These are phyloP conservation scores for Epinephelus fuscoguttatus DNA, from an alignment of 2,113 vertebrate genomes.

Conservation along the genomic window DNA sequence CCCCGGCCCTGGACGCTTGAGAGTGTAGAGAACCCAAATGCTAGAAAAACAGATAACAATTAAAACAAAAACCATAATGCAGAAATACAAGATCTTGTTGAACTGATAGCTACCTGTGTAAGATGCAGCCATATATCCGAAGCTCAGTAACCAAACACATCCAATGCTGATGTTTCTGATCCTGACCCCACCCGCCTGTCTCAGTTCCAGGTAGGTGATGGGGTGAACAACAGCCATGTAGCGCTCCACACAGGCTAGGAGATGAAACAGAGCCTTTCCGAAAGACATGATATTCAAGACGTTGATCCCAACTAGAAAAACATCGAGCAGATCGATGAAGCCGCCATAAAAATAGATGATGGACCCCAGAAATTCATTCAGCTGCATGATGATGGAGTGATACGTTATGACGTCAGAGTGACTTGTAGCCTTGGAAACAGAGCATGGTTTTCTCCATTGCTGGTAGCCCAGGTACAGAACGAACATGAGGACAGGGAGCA, in stretches of 20 bases:
- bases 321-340: rapidly evolving
- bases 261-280: neutral
- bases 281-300: rapidly evolving
- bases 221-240: conserved; percentile 61
- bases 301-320: rapidly evolving
- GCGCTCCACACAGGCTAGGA: conserved; percentile 47
- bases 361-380: neutral
- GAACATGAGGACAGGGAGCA: neutral
- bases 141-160: conserved; percentile 30
- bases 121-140: rapidly evolving
- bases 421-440: neutral
- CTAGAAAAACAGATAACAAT: conserved; percentile 8
- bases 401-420: conserved; percentile 43
- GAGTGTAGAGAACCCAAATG: conserved; percentile 20
- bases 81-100: rapidly evolving
- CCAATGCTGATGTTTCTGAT: conserved; percentile 26
- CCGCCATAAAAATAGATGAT: rapidly evolving
- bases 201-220: conserved; percentile 35
- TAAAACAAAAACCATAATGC: rapidly evolving
- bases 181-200: neutral
- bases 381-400: conserved; percentile 30
- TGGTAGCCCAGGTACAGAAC: conserved; percentile 11
- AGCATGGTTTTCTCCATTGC: neutral
- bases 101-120: rapidly evolving
- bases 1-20: conserved; percentile 40